Evolutionary conservation across 2,113 vertebrate genomes (phyloP), one percentile per base, ranked within the genome.

Genomic region (Nothoprocta pentlandii): DNA sequence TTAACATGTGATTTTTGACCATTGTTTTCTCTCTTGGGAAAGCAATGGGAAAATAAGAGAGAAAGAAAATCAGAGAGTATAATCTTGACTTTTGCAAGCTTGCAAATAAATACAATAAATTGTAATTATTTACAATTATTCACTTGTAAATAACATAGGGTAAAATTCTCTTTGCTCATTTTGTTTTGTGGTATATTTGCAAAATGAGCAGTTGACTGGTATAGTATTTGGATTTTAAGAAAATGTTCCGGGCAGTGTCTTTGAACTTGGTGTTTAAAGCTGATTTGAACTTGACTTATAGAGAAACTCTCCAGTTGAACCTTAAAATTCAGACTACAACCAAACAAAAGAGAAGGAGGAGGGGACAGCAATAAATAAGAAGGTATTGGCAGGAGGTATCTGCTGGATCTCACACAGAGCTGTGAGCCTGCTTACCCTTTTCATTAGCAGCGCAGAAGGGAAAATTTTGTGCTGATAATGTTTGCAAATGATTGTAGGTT

Each of bases 161-260:
- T 49, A 85, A 76, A 54, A 49, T 66, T 73, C 3, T 51, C 61
- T 93, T 87, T 89, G 22, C 46, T 92, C 26, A 22, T 79, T 90
- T 90, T 81, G 58, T 16, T 92, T 75, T 73, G 58, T 78, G 28
- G 16, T 76, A 4, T 61, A 53, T 87, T 89, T 93, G 34, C 30
- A 81, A 90, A 96, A 86, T 36, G 78, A 95, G 39, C 58, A 79
- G 44, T 69, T 92, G 87, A 30, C 74, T 95, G 25, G 8, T 84
- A 2, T 12, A 19, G 66, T 66, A 76, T 76, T 73, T 73, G 42
- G 34, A 51, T 92, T 95, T 96, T 34, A 64, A 85, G 75, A 80
- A 96, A 85, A 58, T 30, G 26, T 76, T 73, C 26, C 69, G 34
- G 73, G 58, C 41, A 32, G 5, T 53, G 22, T 71, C 58, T 53